These are phyloP conservation scores for Troilus luridus DNA, from an alignment of 2,888 invertebrate species.

Conservation along the genomic window DNA sequence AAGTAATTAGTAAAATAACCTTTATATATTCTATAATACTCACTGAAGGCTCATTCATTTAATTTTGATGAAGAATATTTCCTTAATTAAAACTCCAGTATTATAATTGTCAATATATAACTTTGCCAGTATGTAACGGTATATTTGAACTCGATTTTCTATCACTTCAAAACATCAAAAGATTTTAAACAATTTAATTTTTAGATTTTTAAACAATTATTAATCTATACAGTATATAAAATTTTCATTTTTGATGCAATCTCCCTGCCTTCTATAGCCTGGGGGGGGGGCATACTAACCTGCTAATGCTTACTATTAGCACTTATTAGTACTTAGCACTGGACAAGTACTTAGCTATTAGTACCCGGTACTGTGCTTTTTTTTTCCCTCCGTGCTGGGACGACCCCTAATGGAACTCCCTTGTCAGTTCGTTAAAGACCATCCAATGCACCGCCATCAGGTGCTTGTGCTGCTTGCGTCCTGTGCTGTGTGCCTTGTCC, in stretches of 20 bases:
- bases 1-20: too few relatives aligned
- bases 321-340: not conserved
- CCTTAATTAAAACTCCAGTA: not conserved
- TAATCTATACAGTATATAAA: too few relatives aligned
- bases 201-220: too few relatives aligned
- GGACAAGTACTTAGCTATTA: not conserved
- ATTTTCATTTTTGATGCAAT: too few relatives aligned
- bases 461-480: not conserved
- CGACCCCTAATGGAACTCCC: slow-evolving; percentile 23
- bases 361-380: not conserved
- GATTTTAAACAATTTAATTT: too few relatives aligned
- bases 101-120: too few relatives aligned
- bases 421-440: slow-evolving; percentile 36
- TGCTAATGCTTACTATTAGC: not conserved
- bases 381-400: not conserved
- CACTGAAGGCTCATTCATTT: too few relatives aligned
- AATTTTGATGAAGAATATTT: not conserved
- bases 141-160: too few relatives aligned
- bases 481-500: not conserved
- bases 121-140: too few relatives aligned
- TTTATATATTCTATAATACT: too few relatives aligned
- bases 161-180: too few relatives aligned
- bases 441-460: not conserved
- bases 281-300: not conserved
- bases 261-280: too few relatives aligned